phyloP scores from a whole-genome alignment of 2,113 vertebrate species.

The Scomber japonicus region DNA sequence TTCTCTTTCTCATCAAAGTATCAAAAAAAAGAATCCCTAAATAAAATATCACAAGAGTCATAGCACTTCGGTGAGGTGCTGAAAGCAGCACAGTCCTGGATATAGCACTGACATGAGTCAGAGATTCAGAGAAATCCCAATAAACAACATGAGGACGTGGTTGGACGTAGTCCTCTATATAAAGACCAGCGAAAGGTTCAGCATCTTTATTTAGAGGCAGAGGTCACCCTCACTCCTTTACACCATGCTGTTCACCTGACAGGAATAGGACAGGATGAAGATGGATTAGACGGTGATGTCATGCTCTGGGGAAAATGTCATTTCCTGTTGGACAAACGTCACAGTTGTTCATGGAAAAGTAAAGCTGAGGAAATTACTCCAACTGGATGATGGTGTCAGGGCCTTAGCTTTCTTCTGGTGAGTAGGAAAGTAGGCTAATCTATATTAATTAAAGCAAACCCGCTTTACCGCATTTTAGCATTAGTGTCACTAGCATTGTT shows the following conservation, averaged over 20 bases:
- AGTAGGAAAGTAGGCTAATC: conserved; percentile 47
- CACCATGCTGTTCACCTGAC: conserved; percentile 21
- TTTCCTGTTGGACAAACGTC: neutral
- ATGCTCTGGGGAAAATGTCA: conserved; percentile 34
- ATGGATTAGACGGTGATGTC: conserved; percentile 61
- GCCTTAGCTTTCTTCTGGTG: conserved; percentile 8
- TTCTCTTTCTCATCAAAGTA: conserved; percentile 11
- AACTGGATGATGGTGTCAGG: neutral
- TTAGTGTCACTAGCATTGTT: conserved; percentile 29
- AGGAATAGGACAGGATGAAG: conserved; percentile 56
- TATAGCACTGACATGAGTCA: conserved; percentile 17
- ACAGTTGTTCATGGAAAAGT: conserved; percentile 21
- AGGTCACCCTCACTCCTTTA: conserved; percentile 37
- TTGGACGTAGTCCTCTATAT: neutral
- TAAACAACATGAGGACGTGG: neutral
- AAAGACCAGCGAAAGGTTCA: conserved; percentile 19
- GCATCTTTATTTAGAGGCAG: conserved; percentile 50
- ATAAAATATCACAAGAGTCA: neutral
- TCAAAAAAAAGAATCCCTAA: neutral
- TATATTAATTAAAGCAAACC: conserved; percentile 46
- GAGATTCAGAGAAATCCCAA: conserved; percentile 13
- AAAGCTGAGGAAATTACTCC: neutral
- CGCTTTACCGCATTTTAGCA: conserved; percentile 21
- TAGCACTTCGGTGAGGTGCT: neutral
- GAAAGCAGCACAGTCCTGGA: neutral